Base-by-base conservation (phyloP, 2,113 vertebrate genomes). In the Aplodontia rufa region DNA sequence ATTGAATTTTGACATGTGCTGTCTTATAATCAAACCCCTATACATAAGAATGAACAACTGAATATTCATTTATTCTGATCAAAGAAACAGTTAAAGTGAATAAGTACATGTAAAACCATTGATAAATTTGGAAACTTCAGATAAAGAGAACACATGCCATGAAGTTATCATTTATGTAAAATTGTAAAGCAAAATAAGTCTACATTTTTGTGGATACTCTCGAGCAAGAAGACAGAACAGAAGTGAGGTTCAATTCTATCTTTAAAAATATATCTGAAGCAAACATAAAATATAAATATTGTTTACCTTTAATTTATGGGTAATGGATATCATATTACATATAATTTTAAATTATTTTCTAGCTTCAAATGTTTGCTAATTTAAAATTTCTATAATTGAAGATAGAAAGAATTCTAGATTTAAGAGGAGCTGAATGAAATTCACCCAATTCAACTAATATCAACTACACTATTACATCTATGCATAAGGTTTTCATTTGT, bases 361-460 rank as follows among this genome's bases (percentile, higher is more conserved):
- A n/a, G n/a, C n/a, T n/a, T n/a, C n/a, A 92, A 90, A 53, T 81
- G 92, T 66, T 86, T 90, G 8, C 42, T 66, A 82, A 78, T 79
- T 90, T 92, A 82, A 96, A 76, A n/a, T 81, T n/a, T 86, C 3
- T 90, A 80, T n/a, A 78, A 72, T n/a, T 55, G 30, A 81, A 69
- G 3, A 6, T 2, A n/a, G 71, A 84, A 90, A 66, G 5, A 58
- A 81, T 92, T 82, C 22, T 14, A 58, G 12, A 51, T 93, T 78
- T 83, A 51, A 90, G 66, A 89, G 35, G 37, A 53, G 1, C 4
- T 47, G 20, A 90, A 82, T 82, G 11, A 86, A 81, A 72, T 55
- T 74, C 13, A n/a, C n/a, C 30, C 81, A 32, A 37, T 80, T 58
- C 5, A 45, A 85, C 8, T 69, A 49, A 1, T 72, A 66, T 81